Evolutionary conservation across 1,140 invertebrate genomes (phyloP).

Genomic region (Pseudachorutes palmiensis): DNA sequence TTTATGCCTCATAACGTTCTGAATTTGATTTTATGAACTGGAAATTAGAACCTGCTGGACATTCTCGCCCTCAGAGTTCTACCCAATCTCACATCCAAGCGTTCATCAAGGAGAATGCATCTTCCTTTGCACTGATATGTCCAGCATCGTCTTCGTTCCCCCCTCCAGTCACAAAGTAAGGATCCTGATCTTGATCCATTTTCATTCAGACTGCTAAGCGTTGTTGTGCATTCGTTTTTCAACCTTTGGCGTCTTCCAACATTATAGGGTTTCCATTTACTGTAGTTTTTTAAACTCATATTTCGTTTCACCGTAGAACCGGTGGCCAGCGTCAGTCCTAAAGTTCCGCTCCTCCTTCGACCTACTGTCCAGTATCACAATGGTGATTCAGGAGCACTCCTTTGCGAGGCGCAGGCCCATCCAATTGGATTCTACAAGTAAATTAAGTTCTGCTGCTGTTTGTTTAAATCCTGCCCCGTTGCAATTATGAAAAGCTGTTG

Average conservation of each 20-base stretch:
- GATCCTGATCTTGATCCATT: background rate
- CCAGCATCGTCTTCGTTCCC: slow-evolving; percentile 50
- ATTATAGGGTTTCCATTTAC: background rate
- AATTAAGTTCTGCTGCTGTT: no score
- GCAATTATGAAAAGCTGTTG: background rate
- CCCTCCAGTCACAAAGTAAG: slow-evolving; percentile 9
- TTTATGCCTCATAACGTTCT: slow-evolving; percentile 3
- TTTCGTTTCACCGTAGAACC: slow-evolving; percentile 32
- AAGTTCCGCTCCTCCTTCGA: slow-evolving; percentile 26
- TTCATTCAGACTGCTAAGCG: background rate
- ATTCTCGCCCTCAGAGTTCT: slow-evolving; percentile 64
- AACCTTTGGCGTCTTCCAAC: no score
- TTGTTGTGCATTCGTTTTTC: background rate
- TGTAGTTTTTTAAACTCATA: background rate
- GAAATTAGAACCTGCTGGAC: slow-evolving; percentile 58
- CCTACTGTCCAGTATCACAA: slow-evolving; percentile 26
- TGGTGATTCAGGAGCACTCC: slow-evolving; percentile 37
- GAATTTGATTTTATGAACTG: no score
- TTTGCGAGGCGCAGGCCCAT: slow-evolving; percentile 45
- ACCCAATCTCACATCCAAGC: slow-evolving; percentile 43
- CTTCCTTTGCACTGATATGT: slow-evolving; percentile 57
- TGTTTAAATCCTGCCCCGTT: background rate
- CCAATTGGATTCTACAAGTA: slow-evolving; percentile 26
- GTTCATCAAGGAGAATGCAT: slow-evolving; percentile 44
- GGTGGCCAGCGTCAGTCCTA: slow-evolving; percentile 31